Evolutionary conservation across 2,113 vertebrate species (phyloP), one percentile per base, ranked within the genome.

Genomic region (Globicephala melas): DNA sequence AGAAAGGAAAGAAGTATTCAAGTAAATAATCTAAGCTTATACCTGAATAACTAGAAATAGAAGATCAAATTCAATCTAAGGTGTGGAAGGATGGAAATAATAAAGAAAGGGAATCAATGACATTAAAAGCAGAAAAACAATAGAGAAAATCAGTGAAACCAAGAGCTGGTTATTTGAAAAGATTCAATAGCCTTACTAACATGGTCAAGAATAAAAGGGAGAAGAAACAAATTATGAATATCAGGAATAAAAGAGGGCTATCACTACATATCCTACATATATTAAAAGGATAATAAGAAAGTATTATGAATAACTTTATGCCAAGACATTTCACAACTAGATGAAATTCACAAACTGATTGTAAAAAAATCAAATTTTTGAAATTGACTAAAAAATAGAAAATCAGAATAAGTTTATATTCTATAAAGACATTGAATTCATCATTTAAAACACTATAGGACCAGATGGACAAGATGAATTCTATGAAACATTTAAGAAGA

Each of bases 251-350:
- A 80, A 92, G 65, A 38, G 5, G 21, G 8, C 86, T 10, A 6
- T 62, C 47, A 76, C 26, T 53, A 21, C 6, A 68, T 6, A 76
- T 62, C 6, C 28, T 83, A 44, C 38, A 70, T 83, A 76, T 77
- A 82, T 77, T 67, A 76, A 92, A 83, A 89, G 18, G 33, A 53
- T 53, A 53, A 53, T 53, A 53, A 53, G 50, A 53, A 53, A 53
- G 4, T 53, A 53, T 53, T 53, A 53, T 17, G 50, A 17, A 53
- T 15, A 77, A 44, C 7, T 70, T 95, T 77, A 91, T 70, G 53
- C 15, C 41, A 97, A 77, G 62, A 83, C 23, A 79, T 62, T 82
- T 97, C 33, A 77, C 25, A 88, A 94, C 14, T 85, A 83, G n/a
- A 58, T 83, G 60, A 94, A 95, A 58, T 41, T 88, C 53, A 70